A percentile compares a stretch with the other conserved stretches of the same genome.
These are phyloP conservation scores for Macropus fuliginosus DNA, from an alignment of 2,797 vertebrate genomes.

Conservation along the genomic window DNA sequence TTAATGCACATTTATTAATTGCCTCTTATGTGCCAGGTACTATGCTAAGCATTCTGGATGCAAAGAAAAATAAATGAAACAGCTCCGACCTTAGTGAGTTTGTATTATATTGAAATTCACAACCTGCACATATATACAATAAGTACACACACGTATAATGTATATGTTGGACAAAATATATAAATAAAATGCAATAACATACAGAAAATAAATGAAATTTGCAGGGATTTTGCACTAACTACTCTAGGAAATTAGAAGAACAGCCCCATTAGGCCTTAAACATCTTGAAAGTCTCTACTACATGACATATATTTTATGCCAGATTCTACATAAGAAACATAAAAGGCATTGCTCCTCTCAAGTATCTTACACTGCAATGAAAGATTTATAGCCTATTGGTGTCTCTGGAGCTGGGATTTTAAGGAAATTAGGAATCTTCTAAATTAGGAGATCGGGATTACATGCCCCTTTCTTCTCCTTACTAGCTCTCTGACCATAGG, in stretches of 20 bases:
- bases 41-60: not conserved
- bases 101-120: not conserved
- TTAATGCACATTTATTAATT: not conserved
- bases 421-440: not conserved
- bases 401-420: not conserved
- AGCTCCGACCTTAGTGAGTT: not conserved
- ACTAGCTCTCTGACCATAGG: not conserved
- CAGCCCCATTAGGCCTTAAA: not conserved
- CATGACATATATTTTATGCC: not conserved
- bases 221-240: not conserved
- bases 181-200: not conserved
- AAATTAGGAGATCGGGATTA: not conserved
- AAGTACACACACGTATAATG: not conserved
- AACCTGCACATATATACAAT: not conserved
- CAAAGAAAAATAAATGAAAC: not conserved
- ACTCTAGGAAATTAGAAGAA: not conserved
- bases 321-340: not conserved
- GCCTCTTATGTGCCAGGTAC: not conserved
- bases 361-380: not conserved
- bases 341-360: not conserved
- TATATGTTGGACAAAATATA: not conserved
- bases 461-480: not conserved
- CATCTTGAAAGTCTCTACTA: not conserved
- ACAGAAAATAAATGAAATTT: not conserved
- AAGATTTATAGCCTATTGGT: not conserved